phyloP scores from a whole-genome alignment of 2,113 vertebrate species.

The Siphamia tubifer region DNA sequence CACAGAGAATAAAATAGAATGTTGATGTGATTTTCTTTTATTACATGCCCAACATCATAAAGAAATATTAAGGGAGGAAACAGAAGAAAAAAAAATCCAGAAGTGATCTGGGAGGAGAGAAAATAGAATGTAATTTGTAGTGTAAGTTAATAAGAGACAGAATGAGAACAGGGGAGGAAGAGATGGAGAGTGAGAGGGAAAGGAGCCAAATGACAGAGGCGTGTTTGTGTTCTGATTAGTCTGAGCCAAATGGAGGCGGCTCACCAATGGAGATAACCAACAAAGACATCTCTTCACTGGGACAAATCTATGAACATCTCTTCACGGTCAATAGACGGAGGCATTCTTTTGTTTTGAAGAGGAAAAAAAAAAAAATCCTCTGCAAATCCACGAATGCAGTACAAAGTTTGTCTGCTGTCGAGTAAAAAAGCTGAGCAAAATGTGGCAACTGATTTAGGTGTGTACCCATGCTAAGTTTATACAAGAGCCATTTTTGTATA shows the following conservation, averaged over 20 bases:
- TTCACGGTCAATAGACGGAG: constrained; percentile 65
- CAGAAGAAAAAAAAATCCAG: background rate
- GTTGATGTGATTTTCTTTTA: background rate
- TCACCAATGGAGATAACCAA: constrained; percentile 74
- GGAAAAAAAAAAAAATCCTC: constrained; percentile 12
- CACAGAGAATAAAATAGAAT: background rate
- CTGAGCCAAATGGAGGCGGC: constrained; percentile 73
- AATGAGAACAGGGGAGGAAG: background rate
- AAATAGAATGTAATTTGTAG: constrained; percentile 28
- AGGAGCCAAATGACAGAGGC: constrained; percentile 78
- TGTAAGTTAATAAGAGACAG: constrained; percentile 46
- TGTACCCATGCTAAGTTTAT: background rate
- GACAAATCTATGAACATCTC: constrained; percentile 71
- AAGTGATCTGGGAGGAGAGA: constrained; percentile 14
- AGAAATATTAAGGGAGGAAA: background rate
- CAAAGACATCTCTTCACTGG: constrained; percentile 74
- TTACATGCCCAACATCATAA: background rate
- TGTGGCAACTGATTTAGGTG: background rate
- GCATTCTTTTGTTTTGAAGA: constrained; percentile 60
- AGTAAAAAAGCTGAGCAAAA: constrained; percentile 12
- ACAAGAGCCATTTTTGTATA: no score
- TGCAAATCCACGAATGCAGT: constrained; percentile 12
- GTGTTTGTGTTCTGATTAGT: constrained; percentile 81
- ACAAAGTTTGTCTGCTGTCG: constrained; percentile 26
- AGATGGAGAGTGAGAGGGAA: constrained; percentile 41